Base-by-base conservation (phyloP, 2,888 invertebrate species). In the Eucera pruinosa region DNA sequence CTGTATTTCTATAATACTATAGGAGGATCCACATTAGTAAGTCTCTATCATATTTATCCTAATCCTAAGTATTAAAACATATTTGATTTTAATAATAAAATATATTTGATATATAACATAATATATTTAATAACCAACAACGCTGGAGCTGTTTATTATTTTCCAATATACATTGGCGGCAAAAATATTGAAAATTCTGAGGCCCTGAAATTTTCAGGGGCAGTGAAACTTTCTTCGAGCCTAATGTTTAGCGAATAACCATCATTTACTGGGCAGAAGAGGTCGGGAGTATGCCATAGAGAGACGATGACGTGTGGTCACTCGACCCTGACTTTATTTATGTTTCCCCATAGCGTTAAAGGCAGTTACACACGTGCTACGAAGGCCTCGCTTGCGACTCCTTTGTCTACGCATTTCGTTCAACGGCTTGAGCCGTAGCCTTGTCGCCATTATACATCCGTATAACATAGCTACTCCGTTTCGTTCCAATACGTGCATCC, bases 291-390 rank as follows among this genome's bases (percentile, higher is more conserved):
- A 52, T n/a, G 41, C 66, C 70, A 77, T 48, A 69, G 71, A 64
- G 67, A 54, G 69, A 66, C 80, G 75, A 82, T 80, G 84, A 82
- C 83, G 84, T 33, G 73, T 82, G 87, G 86, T 86, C 82, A 85
- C 80, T 85, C 86, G 88, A 83, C 88, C 89, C 87, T 89, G 89
- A 88, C 87, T 87, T 88, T 87, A 89, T 89, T 89, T 88, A 88
- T 87, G 88, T 88, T 88, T 88, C 89, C 89, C 89, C 88, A 86
- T 87, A 86, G 80, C 74, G 74, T 80, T 82, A 85, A 86, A 86
- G 81, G 78, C 84, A 84, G 81, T 87, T 86, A 86, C 84, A 85
- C 85, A 85, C 82, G 84, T 82, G 83, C 80, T 65, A 58, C 65
- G 82, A 82, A 83, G 83, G 80, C 65, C 78, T 78, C 69, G 70